Evolutionary conservation across 2,113 vertebrate genomes (phyloP), one percentile per base, ranked within the genome.

Genomic region (Puntigrus tetrazona): DNA sequence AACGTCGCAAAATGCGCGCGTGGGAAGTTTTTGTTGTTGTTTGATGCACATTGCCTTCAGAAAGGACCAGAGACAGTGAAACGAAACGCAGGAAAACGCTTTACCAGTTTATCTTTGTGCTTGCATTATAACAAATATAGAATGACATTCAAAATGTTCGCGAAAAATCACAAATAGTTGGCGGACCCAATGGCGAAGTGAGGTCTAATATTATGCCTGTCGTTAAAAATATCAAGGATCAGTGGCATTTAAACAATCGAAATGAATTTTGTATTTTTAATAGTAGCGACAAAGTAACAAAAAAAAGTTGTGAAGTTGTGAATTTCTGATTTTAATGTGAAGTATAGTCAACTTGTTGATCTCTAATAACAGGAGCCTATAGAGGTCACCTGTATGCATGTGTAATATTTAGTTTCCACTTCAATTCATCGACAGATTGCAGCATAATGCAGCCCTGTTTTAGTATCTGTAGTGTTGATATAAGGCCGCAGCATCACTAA

Each of bases 401-500:
- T 45, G 5, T 43, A 29, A 57, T 78, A 31, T 55, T 34, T 6
- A 36, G 18, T 7, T n/a, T 55, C 34, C 2, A 1, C n/a, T 45
- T 47, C 47, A 63, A 63, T 7, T 27, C 27, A 31, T 5, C 3
- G 1, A 8, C 27, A 10, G 25, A 25, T 29, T 57, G 31, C 31
- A 22, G 14, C 5, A 0, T 25, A 43, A 79, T 20, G 34, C 34
- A 41, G n/a, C 6, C 18, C 59, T 50, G n/a, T 84, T 78, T 78
- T 47, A 61, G 31, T 38, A 52, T 31, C 41, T 25, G 10, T 27
- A 38, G 59, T 34, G 59, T 83, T 82, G 31, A 38, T 86, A 59
- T 78, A 78, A 86, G 14, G 29, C 57, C 11, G 27, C 18, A 29
- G 65, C 34, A n/a, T 63, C 47, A 36, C 29, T 52, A 74, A 85